phyloP scores from a whole-genome alignment of 37 sponge, comb jelly and placozoan species.

The Halichondria panicea region DNA sequence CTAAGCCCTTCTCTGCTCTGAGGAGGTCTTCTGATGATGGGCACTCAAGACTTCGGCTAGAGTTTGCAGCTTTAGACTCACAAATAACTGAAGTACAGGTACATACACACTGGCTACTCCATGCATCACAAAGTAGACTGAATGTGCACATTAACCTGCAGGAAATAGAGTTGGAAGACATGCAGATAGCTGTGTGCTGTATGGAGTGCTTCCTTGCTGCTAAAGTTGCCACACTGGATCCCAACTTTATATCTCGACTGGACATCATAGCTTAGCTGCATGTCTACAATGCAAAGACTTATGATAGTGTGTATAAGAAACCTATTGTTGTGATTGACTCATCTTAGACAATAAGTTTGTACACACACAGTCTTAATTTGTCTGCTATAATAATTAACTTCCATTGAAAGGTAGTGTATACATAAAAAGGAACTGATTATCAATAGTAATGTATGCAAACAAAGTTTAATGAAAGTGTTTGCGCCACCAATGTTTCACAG shows the following conservation, averaged over 20 bases:
- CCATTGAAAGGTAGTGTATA: no score
- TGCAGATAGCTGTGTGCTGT: slow-evolving; percentile 22
- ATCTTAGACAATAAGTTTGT: not conserved
- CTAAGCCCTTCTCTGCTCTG: slow-evolving; percentile 27
- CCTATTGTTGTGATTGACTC: not conserved
- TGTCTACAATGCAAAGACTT: no score
- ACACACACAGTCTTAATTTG: not conserved
- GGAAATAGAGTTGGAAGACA: slow-evolving; percentile 36
- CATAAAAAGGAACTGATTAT: no score
- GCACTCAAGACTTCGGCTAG: slow-evolving; percentile 8
- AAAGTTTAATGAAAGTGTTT: no score
- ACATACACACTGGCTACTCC: not conserved
- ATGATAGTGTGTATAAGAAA: not conserved
- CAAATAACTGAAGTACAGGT: slow-evolving; percentile 17
- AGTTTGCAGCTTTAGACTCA: not conserved
- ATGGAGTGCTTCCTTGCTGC: slow-evolving; percentile 30
- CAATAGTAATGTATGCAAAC: no score
- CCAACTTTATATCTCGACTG: slow-evolving; percentile 6
- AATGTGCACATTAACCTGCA: not conserved
- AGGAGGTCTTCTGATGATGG: slow-evolving; percentile 48
- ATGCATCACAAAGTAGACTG: not conserved
- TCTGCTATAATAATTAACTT: no score
- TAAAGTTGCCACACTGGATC: slow-evolving; percentile 24
- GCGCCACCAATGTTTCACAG: no score
- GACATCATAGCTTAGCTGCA: not conserved